Conservation (phyloP, 1,140 invertebrate genomes). For the Sinonovacula constricta region DNA sequence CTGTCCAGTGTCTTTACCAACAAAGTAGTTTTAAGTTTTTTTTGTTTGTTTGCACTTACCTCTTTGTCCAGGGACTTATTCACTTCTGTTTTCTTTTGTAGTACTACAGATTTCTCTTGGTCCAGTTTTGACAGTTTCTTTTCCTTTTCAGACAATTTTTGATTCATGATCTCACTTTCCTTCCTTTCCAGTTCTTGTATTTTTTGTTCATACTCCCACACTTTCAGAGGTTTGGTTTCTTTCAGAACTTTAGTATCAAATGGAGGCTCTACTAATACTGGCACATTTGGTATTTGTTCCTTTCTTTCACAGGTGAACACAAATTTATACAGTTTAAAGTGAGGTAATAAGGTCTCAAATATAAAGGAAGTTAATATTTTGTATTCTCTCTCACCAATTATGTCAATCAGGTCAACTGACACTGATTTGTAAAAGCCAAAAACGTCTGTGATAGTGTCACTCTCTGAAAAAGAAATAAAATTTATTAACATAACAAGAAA, state of each 20-base stretch:
- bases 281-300: conserved; percentile 53
- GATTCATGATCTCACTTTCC: conserved; percentile 49
- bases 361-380: conserved; percentile 70
- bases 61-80: conserved; percentile 60
- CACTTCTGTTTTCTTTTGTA: conserved; percentile 44
- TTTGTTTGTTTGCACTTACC: conserved; percentile 42
- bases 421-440: conserved; percentile 57
- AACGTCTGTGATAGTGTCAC: conserved; percentile 56
- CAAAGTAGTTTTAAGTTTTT: no score
- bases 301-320: conserved; percentile 63
- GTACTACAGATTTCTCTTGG: conserved; percentile 11
- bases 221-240: conserved; percentile 55
- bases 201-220: conserved; percentile 68
- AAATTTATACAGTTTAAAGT: conserved; percentile 72
- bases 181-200: conserved; percentile 59
- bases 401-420: conserved; percentile 39
- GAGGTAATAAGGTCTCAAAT: conserved; percentile 68
- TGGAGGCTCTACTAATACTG: conserved; percentile 52
- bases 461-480: conserved; percentile 54
- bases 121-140: conserved; percentile 33
- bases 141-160: conserved; percentile 53
- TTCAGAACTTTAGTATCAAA: conserved; percentile 53
- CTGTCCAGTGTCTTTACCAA: no score
- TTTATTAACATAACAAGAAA: not conserved
- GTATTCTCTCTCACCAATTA: conserved; percentile 63